These are phyloP conservation scores for Tolypeutes matacus DNA, from an alignment of 2,797 vertebrate genomes.

Conservation along the genomic window DNA sequence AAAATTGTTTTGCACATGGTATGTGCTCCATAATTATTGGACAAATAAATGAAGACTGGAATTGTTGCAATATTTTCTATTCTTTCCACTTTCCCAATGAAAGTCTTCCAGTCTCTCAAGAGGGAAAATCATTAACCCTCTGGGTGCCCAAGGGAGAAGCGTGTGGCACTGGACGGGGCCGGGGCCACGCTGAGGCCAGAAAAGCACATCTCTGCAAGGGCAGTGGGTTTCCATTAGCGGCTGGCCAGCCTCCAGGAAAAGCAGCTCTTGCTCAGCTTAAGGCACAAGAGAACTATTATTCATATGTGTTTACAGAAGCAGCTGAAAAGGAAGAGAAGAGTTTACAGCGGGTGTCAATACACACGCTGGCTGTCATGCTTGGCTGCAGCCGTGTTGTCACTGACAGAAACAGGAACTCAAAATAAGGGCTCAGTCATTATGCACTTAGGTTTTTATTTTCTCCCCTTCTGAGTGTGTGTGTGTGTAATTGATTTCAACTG, in stretches of 20 bases:
- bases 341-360: constrained; percentile 48
- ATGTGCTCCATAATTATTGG: background rate
- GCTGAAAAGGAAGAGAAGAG: constrained; percentile 17
- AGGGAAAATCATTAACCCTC: background rate
- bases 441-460: background rate
- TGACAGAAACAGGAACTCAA: constrained; percentile 42
- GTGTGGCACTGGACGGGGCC: fast-evolving
- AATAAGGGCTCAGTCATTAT: background rate
- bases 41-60: background rate
- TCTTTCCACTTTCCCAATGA: background rate
- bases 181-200: background rate
- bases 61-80: fast-evolving
- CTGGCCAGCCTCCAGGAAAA: constrained; percentile 80
- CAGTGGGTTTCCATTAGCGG: background rate
- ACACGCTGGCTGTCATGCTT: background rate
- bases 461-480: background rate
- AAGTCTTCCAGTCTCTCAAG: background rate
- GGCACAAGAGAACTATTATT: constrained; percentile 70
- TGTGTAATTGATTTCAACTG: background rate
- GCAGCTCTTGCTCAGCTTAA: constrained; percentile 58
- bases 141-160: fast-evolving
- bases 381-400: constrained; percentile 23
- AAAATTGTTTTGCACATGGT: too few relatives aligned
- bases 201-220: background rate
- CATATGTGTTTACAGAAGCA: constrained; percentile 49